A percentile compares a stretch with the other conserved stretches of the same genome.
These are phyloP conservation scores for Drosophila antonietae DNA, from an alignment of 2,888 invertebrate genomes.

Conservation along the genomic window DNA sequence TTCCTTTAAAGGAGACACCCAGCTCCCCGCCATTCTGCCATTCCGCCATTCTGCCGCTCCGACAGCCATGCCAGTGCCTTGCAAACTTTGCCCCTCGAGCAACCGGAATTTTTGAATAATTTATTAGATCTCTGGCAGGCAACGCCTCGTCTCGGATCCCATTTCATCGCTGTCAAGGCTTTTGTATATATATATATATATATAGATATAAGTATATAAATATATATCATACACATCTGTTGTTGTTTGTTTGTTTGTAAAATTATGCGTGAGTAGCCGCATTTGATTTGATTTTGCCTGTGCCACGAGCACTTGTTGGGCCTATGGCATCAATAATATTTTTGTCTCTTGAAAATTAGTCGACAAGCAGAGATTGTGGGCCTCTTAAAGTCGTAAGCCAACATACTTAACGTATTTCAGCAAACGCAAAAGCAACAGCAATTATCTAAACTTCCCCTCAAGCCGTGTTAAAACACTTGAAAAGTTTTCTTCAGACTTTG, in stretches of 20 bases:
- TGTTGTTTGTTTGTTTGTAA: slow-evolving; percentile 34
- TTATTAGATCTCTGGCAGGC: slow-evolving; percentile 45
- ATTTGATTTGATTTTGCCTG: slow-evolving; percentile 40
- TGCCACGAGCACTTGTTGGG: slow-evolving; percentile 1
- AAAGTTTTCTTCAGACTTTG: neutral
- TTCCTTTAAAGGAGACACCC: slow-evolving; percentile 30
- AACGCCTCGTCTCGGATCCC: slow-evolving; percentile 44
- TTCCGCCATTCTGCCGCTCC: too few species aligned
- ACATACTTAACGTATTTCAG: slow-evolving; percentile 11
- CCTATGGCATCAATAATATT: slow-evolving; percentile 23
- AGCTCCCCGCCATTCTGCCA: neutral
- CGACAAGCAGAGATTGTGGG: slow-evolving; percentile 9
- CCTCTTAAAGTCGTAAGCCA: slow-evolving; percentile 9
- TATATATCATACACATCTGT: slow-evolving; percentile 1
- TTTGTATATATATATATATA: neutral
- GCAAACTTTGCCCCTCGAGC: slow-evolving; percentile 22
- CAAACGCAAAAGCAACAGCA: slow-evolving; percentile 3
- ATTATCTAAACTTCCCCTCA: slow-evolving; percentile 1
- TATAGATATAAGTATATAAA: slow-evolving; percentile 3
- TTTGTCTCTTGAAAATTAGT: slow-evolving; percentile 15
- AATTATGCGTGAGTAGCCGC: slow-evolving; percentile 45
- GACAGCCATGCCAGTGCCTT: slow-evolving; percentile 4
- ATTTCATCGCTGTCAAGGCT: slow-evolving; percentile 15
- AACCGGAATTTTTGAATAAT: slow-evolving; percentile 59
- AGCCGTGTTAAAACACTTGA: neutral